Percentiles rank a stretch among this genome's conserved stretches.
Evolutionary conservation across 2,888 invertebrate genomes (phyloP).

Genomic region (Ptilodon capucinus): DNA sequence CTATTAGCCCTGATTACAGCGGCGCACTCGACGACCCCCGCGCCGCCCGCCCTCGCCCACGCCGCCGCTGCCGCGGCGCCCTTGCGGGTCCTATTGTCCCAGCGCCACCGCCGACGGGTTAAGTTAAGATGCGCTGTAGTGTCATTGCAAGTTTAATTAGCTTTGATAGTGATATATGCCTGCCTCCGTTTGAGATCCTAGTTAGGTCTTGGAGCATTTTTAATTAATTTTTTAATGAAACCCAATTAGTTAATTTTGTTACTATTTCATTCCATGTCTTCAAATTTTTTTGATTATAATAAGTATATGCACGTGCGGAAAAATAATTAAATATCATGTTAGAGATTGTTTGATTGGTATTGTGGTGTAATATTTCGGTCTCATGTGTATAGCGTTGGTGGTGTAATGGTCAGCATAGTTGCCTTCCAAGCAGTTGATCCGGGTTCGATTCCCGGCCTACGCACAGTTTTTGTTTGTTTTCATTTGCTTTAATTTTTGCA

Average conservation of each 20-base stretch:
- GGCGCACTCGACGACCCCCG: constrained; percentile 48
- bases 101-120: constrained; percentile 52
- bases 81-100: constrained; percentile 54
- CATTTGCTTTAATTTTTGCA: background rate
- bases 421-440: constrained; percentile 80
- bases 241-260: no score
- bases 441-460: constrained; percentile 80
- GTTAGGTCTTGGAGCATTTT: background rate
- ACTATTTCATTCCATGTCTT: no score
- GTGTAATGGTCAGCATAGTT: constrained; percentile 81
- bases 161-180: constrained; percentile 54
- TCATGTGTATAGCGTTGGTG: constrained; percentile 57
- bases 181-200: constrained; percentile 30
- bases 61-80: constrained; percentile 31
- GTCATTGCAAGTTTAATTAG: constrained; percentile 77
- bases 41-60: constrained; percentile 7
- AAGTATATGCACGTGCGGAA: no score
- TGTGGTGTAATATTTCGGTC: constrained; percentile 3
- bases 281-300: no score
- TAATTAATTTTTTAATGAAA: background rate
- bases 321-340: no score
- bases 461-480: constrained; percentile 60
- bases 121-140: constrained; percentile 64
- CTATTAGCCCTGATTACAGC: constrained; percentile 81
- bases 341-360: no score